Percentiles rank a stretch among this genome's conserved stretches.
These are phyloP conservation scores for Cerceris ruficornis DNA, from an alignment of 2,888 invertebrate genomes.

Conservation along the genomic window DNA sequence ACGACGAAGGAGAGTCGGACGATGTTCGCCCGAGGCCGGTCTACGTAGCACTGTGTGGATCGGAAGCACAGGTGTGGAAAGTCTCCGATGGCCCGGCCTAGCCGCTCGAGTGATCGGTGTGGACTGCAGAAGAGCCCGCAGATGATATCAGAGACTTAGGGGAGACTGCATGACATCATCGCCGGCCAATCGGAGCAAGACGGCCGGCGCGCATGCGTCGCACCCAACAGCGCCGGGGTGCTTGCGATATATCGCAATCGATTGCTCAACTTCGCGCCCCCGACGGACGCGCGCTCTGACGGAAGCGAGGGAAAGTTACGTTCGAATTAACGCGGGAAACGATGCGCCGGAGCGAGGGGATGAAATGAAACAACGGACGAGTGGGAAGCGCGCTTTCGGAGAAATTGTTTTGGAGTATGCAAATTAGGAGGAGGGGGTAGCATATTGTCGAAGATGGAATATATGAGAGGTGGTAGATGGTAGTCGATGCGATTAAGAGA, in stretches of 20 bases:
- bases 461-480: too few relatives aligned
- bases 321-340: constrained; percentile 59
- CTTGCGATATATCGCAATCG: constrained; percentile 80
- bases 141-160: constrained; percentile 80
- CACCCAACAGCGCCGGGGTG: constrained; percentile 51
- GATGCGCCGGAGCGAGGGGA: not conserved
- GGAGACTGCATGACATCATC: constrained; percentile 81
- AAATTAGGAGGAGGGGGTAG: too few relatives aligned
- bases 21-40: constrained; percentile 35
- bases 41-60: constrained; percentile 43
- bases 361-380: not conserved
- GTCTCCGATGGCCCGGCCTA: constrained; percentile 71
- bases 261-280: constrained; percentile 76
- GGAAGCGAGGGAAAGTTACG: not conserved
- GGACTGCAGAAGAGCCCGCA: constrained; percentile 81
- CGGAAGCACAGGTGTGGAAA: constrained; percentile 52
- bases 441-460: too few relatives aligned
- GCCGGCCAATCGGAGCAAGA: constrained; percentile 71
- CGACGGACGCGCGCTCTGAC: constrained; percentile 39
- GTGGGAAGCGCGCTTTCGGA: too few relatives aligned
- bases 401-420: too few relatives aligned
- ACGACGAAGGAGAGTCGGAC: constrained; percentile 34
- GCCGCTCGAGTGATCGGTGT: constrained; percentile 78
- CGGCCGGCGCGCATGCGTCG: constrained; percentile 58
- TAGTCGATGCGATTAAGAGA: too few relatives aligned